Evolutionary conservation across 2,888 invertebrate species (phyloP).

Genomic region (Habroteleia sp.): DNA sequence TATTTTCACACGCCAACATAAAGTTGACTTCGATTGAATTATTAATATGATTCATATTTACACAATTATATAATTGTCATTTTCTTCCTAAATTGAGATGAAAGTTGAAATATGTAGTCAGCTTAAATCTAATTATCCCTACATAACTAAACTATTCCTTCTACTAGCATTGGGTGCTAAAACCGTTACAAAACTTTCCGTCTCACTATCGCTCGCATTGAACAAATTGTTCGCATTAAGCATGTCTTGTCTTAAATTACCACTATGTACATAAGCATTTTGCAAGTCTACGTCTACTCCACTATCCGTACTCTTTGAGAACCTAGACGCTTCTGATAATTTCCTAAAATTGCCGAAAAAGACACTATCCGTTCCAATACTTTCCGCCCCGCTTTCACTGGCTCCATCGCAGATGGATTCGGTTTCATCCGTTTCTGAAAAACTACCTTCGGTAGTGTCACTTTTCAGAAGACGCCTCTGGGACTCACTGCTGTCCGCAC

Average conservation of each 20-base stretch:
- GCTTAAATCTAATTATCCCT: background rate
- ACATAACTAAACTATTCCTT: slow-evolving; percentile 49
- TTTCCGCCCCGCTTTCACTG: slow-evolving; percentile 93
- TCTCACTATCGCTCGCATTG: slow-evolving; percentile 81
- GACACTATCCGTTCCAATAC: slow-evolving; percentile 92
- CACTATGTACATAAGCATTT: slow-evolving; percentile 64
- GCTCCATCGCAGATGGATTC: slow-evolving; percentile 90
- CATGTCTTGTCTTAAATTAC: slow-evolving; percentile 59
- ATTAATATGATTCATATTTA: too few relatives aligned
- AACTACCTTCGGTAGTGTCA: slow-evolving; percentile 81
- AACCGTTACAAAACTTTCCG: slow-evolving; percentile 82
- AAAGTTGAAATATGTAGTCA: too few relatives aligned
- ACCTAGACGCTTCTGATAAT: slow-evolving; percentile 69
- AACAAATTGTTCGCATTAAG: slow-evolving; percentile 72
- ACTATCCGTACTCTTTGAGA: slow-evolving; percentile 73
- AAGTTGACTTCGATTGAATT: too few relatives aligned
- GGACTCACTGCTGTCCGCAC: slow-evolving; percentile 87
- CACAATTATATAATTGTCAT: too few relatives aligned
- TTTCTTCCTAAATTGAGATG: too few relatives aligned
- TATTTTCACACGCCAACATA: too few relatives aligned
- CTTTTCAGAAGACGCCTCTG: slow-evolving; percentile 72
- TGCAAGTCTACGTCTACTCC: slow-evolving; percentile 70
- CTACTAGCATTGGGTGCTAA: slow-evolving; percentile 72
- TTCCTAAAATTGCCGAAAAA: slow-evolving; percentile 89
- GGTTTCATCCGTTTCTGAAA: slow-evolving; percentile 90